Evolutionary conservation across 1,140 invertebrate species (phyloP), one percentile per base, ranked within the genome.

Genomic region (Fopius arisanus): DNA sequence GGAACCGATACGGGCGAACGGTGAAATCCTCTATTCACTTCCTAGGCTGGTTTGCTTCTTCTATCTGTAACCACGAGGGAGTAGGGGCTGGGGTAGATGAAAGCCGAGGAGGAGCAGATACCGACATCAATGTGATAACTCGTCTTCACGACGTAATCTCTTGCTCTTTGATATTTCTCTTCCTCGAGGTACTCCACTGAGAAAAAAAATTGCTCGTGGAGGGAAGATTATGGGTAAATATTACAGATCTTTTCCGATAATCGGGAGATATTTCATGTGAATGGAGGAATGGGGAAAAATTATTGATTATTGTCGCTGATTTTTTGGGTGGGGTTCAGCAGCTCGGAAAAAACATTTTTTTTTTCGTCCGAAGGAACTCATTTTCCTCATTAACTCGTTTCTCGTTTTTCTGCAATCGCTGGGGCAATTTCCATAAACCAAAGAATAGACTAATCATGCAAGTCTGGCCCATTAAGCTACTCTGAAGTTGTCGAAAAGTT

Each of bases 91-190:
- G 54, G 23, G 54, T 14, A 31, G 62, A 65, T 65, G 29, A 65
- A 31, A 65, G 62, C 29, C n/a, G 29, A 65, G 29, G 29, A 65
- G 28, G 33, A 3, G 29, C 14, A 65, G 62, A 65, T 65, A 65
- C 62, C n/a, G 33, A 65, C 29, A 65, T 65, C 62, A 29, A 65
- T 65, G 62, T 65, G 62, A 65, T 65, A 65, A 65, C 62, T 65
- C 62, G 62, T 65, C 54, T 65, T 33, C 9, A 31, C 26, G 62
- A 65, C 29, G 62, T 65, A 31, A 65, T 65, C 62, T 65, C 16
- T 65, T 12, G 26, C 62, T 65, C 29, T 65, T 65, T 65, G 62
- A 65, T 65, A 33, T 33, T 16, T 65, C 29, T 65, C 16, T 1
- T 14, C 9, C 4, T 65, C 62, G 29, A 31, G 16, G 33, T 29